Evolutionary conservation across 2,888 invertebrate species (phyloP).

Genomic region (Gymnocheta viridis): DNA sequence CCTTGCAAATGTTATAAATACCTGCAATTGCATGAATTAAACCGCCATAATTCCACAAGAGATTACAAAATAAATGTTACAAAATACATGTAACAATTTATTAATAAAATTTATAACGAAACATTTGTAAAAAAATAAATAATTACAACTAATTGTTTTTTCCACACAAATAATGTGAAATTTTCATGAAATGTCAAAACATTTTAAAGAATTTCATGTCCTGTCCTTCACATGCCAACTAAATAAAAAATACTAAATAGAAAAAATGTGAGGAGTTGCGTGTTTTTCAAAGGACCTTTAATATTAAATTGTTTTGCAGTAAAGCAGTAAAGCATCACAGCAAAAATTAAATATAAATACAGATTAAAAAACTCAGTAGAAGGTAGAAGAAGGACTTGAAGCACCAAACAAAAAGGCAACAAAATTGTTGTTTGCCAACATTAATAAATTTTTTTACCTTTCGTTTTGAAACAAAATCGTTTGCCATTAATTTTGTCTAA

Average conservation of each 20-base stretch:
- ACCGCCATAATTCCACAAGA: neutral
- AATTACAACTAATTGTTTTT: neutral
- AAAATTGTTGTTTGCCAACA: neutral
- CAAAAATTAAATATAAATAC: neutral
- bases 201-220: neutral
- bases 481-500: neutral
- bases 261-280: conserved; percentile 32
- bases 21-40: too few relatives aligned
- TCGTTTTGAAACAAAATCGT: neutral
- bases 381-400: neutral
- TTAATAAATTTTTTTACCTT: neutral
- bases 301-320: neutral
- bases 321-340: conserved; percentile 18
- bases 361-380: neutral
- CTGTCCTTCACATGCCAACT: conserved; percentile 31
- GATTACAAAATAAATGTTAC: too few relatives aligned
- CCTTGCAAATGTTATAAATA: too few relatives aligned
- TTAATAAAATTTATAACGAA: conserved; percentile 15
- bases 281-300: conserved; percentile 39
- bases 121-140: neutral
- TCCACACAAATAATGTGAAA: conserved; percentile 15
- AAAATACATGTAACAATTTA: neutral
- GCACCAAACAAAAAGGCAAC: neutral
- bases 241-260: neutral
- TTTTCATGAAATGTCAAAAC: conserved; percentile 58